phyloP scores from a whole-genome alignment of 2,888 invertebrate genomes.

The Spisula solida region DNA sequence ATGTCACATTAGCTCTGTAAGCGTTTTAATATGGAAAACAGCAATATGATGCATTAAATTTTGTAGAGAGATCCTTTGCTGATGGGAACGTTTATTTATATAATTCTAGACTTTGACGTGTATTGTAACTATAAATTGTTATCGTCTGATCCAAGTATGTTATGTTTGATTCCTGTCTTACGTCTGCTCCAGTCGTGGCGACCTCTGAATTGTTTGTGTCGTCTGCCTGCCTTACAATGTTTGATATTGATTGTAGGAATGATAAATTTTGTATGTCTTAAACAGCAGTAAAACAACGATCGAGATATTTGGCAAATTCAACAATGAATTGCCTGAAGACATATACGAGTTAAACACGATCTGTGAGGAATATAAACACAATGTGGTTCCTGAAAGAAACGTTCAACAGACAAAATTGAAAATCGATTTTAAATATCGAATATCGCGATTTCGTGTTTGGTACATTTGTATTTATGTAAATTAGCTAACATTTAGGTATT shows the following conservation, averaged over 20 bases:
- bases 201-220: neutral
- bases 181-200: neutral
- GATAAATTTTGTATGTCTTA: neutral
- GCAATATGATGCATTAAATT: too few relatives aligned
- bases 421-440: too few relatives aligned
- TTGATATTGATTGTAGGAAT: neutral
- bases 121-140: neutral
- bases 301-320: neutral
- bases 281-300: neutral
- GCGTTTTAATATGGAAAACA: too few relatives aligned
- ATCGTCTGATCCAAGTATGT: neutral
- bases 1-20: too few relatives aligned
- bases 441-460: too few relatives aligned
- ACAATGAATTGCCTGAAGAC: neutral
- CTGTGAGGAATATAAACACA: too few relatives aligned
- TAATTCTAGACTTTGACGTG: neutral
- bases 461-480: too few relatives aligned
- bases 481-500: too few relatives aligned
- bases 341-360: neutral
- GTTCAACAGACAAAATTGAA: too few relatives aligned
- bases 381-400: too few relatives aligned
- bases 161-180: neutral
- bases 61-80: too few relatives aligned
- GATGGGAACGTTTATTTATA: neutral
- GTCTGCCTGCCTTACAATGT: neutral